These are phyloP conservation scores for Tympanoctomys barrerae DNA, from an alignment of 2,797 vertebrate species.

Conservation along the genomic window DNA sequence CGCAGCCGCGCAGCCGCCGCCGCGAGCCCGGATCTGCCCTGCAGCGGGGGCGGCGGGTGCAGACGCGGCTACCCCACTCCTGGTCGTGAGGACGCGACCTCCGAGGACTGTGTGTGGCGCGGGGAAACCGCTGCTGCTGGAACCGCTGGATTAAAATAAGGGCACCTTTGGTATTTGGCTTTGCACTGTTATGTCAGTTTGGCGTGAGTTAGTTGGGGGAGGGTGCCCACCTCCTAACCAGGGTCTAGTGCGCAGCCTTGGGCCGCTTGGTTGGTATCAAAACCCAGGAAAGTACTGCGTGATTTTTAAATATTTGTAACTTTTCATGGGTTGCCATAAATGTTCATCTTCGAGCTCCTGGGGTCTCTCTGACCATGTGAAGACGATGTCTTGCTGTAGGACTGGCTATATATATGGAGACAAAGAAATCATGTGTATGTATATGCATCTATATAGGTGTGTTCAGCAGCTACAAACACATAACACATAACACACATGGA, in stretches of 20 bases:
- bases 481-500: background rate
- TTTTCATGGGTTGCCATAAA: slow-evolving; percentile 7
- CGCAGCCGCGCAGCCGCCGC: background rate
- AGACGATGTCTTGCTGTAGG: slow-evolving; percentile 15
- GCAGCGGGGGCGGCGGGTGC: background rate
- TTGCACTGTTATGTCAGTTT: slow-evolving; percentile 80
- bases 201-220: slow-evolving; percentile 59
- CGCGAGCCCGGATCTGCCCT: slow-evolving; percentile 51
- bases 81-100: slow-evolving; percentile 68
- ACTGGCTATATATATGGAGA: background rate
- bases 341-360: slow-evolving; percentile 40
- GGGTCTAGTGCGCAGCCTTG: slow-evolving; percentile 40
- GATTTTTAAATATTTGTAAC: slow-evolving; percentile 40
- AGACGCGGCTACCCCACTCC: slow-evolving; percentile 45
- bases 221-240: slow-evolving; percentile 57
- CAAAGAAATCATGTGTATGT: background rate
- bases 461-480: no score
- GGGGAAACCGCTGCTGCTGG: slow-evolving; percentile 74
- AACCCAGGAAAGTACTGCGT: background rate
- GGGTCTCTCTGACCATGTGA: background rate
- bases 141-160: slow-evolving; percentile 68
- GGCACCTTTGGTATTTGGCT: slow-evolving; percentile 21
- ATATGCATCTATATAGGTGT: background rate
- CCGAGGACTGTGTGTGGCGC: slow-evolving; percentile 55
- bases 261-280: background rate